A percentile compares a stretch with the other conserved stretches of the same genome.
These are phyloP conservation scores for Poeciliopsis paucimaculata DNA, from an alignment of 2,797 vertebrate genomes.

Conservation along the genomic window DNA sequence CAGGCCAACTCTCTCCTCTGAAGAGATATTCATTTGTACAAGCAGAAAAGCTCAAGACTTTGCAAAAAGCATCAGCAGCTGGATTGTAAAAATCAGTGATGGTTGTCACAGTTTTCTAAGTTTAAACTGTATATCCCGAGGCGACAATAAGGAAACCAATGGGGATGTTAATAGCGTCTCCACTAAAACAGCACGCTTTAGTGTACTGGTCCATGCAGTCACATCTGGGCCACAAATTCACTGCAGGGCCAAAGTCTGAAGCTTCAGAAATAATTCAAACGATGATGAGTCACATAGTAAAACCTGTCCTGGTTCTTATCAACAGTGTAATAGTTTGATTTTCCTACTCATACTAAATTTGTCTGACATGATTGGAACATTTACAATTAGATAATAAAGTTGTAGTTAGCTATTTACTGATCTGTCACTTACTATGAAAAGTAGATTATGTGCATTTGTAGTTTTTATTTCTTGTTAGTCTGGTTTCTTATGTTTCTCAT, in stretches of 20 bases:
- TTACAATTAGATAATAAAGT: not conserved
- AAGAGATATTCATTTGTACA: constrained; percentile 5
- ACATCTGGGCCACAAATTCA: constrained; percentile 55
- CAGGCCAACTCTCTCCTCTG: not conserved
- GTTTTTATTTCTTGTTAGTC: not conserved
- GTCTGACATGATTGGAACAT: not conserved
- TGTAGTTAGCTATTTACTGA: not conserved
- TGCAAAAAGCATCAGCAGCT: constrained; percentile 27
- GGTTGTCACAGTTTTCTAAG: constrained; percentile 26
- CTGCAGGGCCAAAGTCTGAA: constrained; percentile 59
- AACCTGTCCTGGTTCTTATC: constrained; percentile 27
- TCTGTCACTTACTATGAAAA: not conserved
- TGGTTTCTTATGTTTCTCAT: not conserved
- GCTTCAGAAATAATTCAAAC: constrained; percentile 72
- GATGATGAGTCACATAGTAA: constrained; percentile 48
- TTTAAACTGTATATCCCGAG: constrained; percentile 27
- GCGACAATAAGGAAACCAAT: constrained; percentile 29
- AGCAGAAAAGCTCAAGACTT: constrained; percentile 16
- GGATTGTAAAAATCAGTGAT: constrained; percentile 43
- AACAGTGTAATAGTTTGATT: constrained; percentile 5
- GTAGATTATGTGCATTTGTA: not conserved
- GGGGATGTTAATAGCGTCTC: constrained; percentile 34
- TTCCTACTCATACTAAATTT: not conserved
- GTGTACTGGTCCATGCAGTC: constrained; percentile 52
- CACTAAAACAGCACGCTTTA: constrained; percentile 36